Percentiles rank a stretch among this genome's conserved stretches.
Evolutionary conservation across 2,113 vertebrate species (phyloP).

Genomic region (Coptodon rendalli): DNA sequence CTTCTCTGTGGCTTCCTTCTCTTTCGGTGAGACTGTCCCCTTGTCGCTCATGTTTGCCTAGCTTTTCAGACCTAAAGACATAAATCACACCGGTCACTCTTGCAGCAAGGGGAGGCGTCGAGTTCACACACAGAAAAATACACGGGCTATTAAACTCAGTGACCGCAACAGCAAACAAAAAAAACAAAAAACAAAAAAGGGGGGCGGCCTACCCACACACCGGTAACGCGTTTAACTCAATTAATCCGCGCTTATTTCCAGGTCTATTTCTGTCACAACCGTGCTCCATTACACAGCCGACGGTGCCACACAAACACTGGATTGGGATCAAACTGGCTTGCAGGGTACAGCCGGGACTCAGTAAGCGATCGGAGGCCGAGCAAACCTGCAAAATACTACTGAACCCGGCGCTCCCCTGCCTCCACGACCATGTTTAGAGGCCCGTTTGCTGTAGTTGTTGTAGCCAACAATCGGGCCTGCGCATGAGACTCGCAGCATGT

Average conservation of each 20-base stretch:
- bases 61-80: slow-evolving; percentile 31
- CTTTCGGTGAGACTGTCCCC: slow-evolving; percentile 85
- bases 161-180: slow-evolving; percentile 18
- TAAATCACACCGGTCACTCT: slow-evolving; percentile 20
- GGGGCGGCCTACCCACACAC: not conserved
- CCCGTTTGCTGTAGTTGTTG: slow-evolving; percentile 4
- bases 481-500: slow-evolving; percentile 14
- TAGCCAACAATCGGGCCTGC: slow-evolving; percentile 19
- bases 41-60: slow-evolving; percentile 88
- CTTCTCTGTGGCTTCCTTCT: slow-evolving; percentile 89
- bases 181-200: not conserved
- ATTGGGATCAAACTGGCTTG: not conserved
- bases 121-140: not conserved
- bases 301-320: not conserved
- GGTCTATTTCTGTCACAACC: slow-evolving; percentile 43
- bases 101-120: not conserved
- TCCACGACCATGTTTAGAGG: not conserved
- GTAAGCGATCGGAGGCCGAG: slow-evolving; percentile 2
- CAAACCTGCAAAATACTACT: not conserved
- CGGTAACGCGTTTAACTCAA: slow-evolving; percentile 35
- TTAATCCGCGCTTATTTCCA: slow-evolving; percentile 53
- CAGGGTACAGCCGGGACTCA: not conserved
- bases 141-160: not conserved
- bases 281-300: not conserved
- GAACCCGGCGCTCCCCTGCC: not conserved